These are phyloP conservation scores for Enoplosus armatus DNA, from an alignment of 2,797 vertebrate species.

Conservation along the genomic window DNA sequence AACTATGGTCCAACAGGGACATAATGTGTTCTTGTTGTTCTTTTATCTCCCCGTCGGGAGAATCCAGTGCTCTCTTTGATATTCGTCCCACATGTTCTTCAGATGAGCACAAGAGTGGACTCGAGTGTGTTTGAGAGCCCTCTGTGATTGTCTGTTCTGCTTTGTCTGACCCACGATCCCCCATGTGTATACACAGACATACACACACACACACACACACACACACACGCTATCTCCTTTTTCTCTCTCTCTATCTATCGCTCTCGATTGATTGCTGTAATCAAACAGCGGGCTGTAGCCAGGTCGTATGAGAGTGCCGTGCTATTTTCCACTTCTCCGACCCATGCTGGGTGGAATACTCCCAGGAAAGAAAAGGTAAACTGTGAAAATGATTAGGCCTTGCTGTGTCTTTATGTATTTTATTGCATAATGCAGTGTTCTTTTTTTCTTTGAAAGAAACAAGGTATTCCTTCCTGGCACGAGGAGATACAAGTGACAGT, in stretches of 20 bases:
- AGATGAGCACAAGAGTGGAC: slow-evolving; percentile 58
- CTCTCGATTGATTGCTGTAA: slow-evolving; percentile 73
- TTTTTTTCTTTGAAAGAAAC: slow-evolving; percentile 9
- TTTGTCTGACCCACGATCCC: slow-evolving; percentile 58
- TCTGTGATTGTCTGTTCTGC: slow-evolving; percentile 63
- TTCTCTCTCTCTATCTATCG: slow-evolving; percentile 16
- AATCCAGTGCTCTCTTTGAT: slow-evolving; percentile 55
- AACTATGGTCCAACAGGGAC: slow-evolving; percentile 27
- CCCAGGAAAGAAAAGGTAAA: slow-evolving; percentile 20
- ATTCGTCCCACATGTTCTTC: slow-evolving; percentile 61
- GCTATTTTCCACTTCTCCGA: slow-evolving; percentile 67
- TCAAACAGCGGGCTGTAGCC: slow-evolving; percentile 59
- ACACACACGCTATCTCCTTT: neutral
- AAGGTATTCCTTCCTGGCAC: slow-evolving; percentile 6
- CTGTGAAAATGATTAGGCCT: slow-evolving; percentile 4
- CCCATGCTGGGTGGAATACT: slow-evolving; percentile 48
- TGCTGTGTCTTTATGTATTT: slow-evolving; percentile 2
- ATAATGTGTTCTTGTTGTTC: slow-evolving; percentile 36
- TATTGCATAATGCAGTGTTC: neutral
- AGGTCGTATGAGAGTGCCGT: slow-evolving; percentile 28
- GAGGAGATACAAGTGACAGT: slow-evolving; percentile 27
- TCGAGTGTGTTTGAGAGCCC: slow-evolving; percentile 63
- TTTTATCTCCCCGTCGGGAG: slow-evolving; percentile 53
- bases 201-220: neutral
- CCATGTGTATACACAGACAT: neutral